Base-by-base conservation (phyloP, 2,888 invertebrate genomes). In the Pediacus dermestoides region DNA sequence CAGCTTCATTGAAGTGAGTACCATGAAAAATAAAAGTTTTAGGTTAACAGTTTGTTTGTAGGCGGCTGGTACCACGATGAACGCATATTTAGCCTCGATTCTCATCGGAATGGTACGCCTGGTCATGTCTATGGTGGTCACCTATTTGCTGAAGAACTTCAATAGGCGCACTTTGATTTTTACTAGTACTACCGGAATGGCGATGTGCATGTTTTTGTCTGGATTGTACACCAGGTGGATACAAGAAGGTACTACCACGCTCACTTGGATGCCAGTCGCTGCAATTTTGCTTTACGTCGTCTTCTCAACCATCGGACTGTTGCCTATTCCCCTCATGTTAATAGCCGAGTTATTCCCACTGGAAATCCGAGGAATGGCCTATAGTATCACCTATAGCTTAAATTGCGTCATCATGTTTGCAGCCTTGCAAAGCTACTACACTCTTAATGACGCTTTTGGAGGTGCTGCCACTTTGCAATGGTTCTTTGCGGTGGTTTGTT, bases 251-350 rank as follows among this genome's bases (percentile, higher is more conserved):
- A 63, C 54, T 4, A 66, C 66, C 0, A 48, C 58, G 1, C 44
- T 62, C 31, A 66, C 52, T 25, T 71, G 69, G 68, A 63, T 76
- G 2, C 76, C 78, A 2, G 73, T 78, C 0, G 47, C 68, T 0
- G 73, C 76, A 36, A 60, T 78, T 2, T 52, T 78, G n/a, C 56
- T 76, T 1, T 78, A 77, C 57, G 78, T 79, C 1, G 71, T 75
- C 34, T 70, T 74, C 1, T 76, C 76, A 6, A 77, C 77, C 71
- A 65, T 77, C 21, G 77, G 78, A 1, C 65, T 78, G 46, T 63
- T 78, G 16, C 75, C 75, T 3, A 75, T 79, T 12, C 79, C 79
- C 0, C 78, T 77, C 75, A 78, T 77, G 32, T 74, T 78, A 72
- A 77, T 77, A 1, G 78, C 78, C 0, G 79, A 78, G 64, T 60